Evolutionary conservation across 2,113 vertebrate genomes (phyloP).

Genomic region (Anser brachyrhynchus): DNA sequence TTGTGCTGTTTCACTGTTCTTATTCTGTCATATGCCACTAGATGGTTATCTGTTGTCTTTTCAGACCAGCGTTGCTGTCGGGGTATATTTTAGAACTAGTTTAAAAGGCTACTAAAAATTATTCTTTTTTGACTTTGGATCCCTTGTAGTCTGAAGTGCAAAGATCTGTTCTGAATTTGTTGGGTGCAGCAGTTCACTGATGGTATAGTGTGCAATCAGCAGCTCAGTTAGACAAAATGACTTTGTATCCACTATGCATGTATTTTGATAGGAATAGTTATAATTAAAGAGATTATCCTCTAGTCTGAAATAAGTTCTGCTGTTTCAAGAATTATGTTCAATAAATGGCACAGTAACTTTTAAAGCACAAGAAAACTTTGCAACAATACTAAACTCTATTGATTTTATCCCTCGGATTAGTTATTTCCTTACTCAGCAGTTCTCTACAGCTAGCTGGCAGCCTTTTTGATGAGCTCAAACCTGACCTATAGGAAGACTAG

Average conservation of each 20-base stretch:
- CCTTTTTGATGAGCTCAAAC: neutral
- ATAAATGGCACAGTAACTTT: neutral
- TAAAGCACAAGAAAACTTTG: neutral
- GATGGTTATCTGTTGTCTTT: slow-evolving; percentile 4
- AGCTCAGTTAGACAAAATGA: neutral
- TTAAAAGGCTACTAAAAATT: neutral
- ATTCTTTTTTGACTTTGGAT: neutral
- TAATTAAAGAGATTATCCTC: neutral
- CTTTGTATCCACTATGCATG: neutral
- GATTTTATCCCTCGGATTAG: neutral
- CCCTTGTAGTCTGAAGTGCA: neutral
- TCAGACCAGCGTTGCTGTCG: neutral
- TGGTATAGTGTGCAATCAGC: neutral
- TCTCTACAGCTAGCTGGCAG: neutral
- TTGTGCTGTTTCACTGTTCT: neutral
- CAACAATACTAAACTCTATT: neutral
- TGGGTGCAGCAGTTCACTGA: neutral
- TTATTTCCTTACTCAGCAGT: slow-evolving; percentile 5
- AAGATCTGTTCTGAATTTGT: neutral
- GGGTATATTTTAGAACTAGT: neutral
- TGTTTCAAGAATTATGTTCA: neutral
- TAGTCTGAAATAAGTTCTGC: neutral
- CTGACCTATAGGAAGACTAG: neutral
- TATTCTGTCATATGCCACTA: neutral
- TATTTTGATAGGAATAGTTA: neutral